Base-by-base conservation (phyloP, 2,888 invertebrate species). In the Tryphoninae sp. region DNA sequence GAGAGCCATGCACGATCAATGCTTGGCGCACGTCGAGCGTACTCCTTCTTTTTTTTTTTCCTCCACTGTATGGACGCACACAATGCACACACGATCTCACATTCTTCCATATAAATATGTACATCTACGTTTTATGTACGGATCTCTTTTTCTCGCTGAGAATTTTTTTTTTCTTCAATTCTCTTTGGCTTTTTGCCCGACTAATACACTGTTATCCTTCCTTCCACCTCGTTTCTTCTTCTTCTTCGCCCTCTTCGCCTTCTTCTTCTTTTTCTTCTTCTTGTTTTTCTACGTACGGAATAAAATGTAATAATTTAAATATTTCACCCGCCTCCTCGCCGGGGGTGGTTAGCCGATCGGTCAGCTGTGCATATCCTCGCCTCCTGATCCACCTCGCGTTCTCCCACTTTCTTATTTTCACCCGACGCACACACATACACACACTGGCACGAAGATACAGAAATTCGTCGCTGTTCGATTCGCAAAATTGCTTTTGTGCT, bases 321-420 rank as follows among this genome's bases (percentile, higher is more conserved):
- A 40, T 53, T 62, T 64, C 61, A 67, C 4, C 61, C 53, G 22
- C 26, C 64, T 55, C 67, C 58, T 45, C 61, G 67, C 68, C 68
- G 69, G 40, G 58, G 33, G 33, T 53, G 49, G 59, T 55, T 45
- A 61, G 76, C 64, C 79, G 58, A 16, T 83, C 76, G 81, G 78
- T 84, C 82, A 84, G 84, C 84, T 84, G 80, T 76, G 61, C 82
- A 81, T 84, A 80, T 83, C 68, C 65, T 40, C 72, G 61, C 45
- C 64, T 59, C 76, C 19, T 26, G 64, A 58, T 58, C 69, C 53
- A 33, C 33, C 33, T 8, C n/a, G 16, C 8, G 6, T 22, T 55
- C 16, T 19, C 19, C 6, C 55, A 11, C 13, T 19, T 67, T 76
- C 65, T 59, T 72, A 59, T 59, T 80, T 61, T 42, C 33, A 55